phyloP scores from a whole-genome alignment of 2,113 vertebrate genomes.

The Eolophus roseicapilla region DNA sequence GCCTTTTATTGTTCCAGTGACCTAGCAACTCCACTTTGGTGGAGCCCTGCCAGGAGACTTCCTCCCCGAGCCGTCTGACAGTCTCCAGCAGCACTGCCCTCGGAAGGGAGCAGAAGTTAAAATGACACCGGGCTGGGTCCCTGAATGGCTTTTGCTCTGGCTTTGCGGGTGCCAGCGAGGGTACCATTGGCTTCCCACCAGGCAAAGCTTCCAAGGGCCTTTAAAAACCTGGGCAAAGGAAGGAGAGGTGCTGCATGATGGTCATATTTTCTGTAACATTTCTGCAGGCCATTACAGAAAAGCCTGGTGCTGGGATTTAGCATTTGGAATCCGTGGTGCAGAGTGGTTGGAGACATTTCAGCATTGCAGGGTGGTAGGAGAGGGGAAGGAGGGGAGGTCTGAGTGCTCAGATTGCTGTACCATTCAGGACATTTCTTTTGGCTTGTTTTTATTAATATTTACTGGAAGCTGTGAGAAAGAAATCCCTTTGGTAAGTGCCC shows the following conservation, averaged over 20 bases:
- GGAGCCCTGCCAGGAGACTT: slow-evolving; percentile 76
- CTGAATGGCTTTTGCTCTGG: neutral
- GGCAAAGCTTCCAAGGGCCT: neutral
- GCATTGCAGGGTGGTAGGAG: accelerated
- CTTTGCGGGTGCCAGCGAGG: neutral
- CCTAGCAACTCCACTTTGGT: slow-evolving; percentile 78
- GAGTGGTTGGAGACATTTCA: neutral
- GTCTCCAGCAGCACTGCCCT: slow-evolving; percentile 64
- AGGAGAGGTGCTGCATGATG: accelerated
- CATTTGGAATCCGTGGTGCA: neutral
- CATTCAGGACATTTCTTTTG: neutral
- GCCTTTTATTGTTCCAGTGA: slow-evolving; percentile 80
- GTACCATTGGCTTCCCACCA: accelerated
- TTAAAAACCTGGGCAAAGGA: neutral
- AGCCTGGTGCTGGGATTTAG: neutral
- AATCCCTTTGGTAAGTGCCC: neutral
- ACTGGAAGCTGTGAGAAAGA: neutral
- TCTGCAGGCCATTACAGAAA: neutral
- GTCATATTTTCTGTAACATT: neutral
- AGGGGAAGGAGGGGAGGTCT: neutral
- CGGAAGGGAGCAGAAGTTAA: slow-evolving; percentile 35
- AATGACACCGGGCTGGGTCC: neutral
- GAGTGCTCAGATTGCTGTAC: neutral
- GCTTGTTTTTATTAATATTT: neutral
- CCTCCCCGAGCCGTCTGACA: slow-evolving; percentile 67